Conservation (phyloP, 2,888 invertebrate species). For the Epirrhoe alternata region DNA sequence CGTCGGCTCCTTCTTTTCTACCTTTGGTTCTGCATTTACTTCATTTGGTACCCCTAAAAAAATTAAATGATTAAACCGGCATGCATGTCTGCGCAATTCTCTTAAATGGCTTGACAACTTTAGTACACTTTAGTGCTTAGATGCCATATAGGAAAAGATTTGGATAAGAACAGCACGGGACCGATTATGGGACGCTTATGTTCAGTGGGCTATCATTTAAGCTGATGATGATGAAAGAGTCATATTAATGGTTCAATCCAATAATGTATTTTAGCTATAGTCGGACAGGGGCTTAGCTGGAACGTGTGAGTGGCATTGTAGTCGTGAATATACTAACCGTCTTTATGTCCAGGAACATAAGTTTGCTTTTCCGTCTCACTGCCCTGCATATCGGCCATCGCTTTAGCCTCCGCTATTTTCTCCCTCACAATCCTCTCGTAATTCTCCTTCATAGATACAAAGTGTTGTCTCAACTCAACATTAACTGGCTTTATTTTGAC, state of each 20-base stretch:
- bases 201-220: no score
- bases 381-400: conserved; percentile 29
- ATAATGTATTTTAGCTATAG: no score
- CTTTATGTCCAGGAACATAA: neutral
- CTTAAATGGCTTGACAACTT: no score
- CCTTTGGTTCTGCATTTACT: neutral
- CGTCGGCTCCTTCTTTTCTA: neutral
- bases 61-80: no score
- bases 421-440: conserved; percentile 70
- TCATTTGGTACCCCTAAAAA: neutral
- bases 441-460: conserved; percentile 66
- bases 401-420: conserved; percentile 39
- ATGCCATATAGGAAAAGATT: no score
- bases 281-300: neutral
- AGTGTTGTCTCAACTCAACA: conserved; percentile 72
- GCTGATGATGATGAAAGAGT: no score
- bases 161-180: no score
- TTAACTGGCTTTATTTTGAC: conserved; percentile 81
- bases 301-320: neutral
- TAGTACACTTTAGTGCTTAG: no score
- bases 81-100: no score
- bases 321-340: neutral
- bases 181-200: no score
- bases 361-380: conserved; percentile 23
- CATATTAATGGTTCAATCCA: no score